Conservation (phyloP, 2,888 invertebrate genomes). For the Ectemnius lituratus region DNA sequence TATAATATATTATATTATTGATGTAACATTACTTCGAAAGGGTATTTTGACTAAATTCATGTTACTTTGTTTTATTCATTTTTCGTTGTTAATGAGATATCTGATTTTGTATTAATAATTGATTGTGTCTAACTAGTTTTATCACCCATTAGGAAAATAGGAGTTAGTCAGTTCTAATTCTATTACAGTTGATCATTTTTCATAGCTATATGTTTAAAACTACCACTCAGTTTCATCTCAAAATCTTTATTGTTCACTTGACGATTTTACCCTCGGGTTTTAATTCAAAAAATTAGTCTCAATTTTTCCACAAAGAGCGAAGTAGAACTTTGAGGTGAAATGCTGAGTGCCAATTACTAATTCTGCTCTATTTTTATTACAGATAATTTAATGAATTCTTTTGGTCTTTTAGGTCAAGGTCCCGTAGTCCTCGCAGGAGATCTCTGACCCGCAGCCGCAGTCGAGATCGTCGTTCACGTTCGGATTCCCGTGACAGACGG, state of each 20-base stretch:
- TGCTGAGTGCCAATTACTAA: slow-evolving; percentile 31
- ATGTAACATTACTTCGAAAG: slow-evolving; percentile 61
- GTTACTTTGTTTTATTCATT: slow-evolving; percentile 66
- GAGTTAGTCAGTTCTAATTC: slow-evolving; percentile 72
- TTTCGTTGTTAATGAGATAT: slow-evolving; percentile 70
- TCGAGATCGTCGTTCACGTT: slow-evolving; percentile 76
- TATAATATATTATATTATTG: slow-evolving; percentile 25
- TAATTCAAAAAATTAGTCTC: not conserved
- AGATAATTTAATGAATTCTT: slow-evolving; percentile 40
- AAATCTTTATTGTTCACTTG: not conserved
- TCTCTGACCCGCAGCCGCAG: slow-evolving; percentile 75
- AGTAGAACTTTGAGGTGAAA: not conserved
- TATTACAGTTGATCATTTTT: slow-evolving; percentile 70
- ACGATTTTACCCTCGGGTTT: not conserved
- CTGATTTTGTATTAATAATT: slow-evolving; percentile 71
- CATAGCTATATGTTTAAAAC: slow-evolving; percentile 64
- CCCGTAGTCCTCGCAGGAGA: slow-evolving; percentile 75
- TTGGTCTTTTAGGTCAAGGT: slow-evolving; percentile 74
- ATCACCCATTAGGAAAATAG: slow-evolving; percentile 70
- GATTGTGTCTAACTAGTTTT: slow-evolving; percentile 72
- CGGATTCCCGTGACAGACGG: slow-evolving; percentile 76
- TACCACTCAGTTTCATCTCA: slow-evolving; percentile 50
- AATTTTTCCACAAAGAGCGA: not conserved
- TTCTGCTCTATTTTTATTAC: slow-evolving; percentile 18
- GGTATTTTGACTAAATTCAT: slow-evolving; percentile 66